These are phyloP conservation scores for Fissipunctia ypsillon DNA, from an alignment of 2,888 invertebrate genomes.

Conservation along the genomic window DNA sequence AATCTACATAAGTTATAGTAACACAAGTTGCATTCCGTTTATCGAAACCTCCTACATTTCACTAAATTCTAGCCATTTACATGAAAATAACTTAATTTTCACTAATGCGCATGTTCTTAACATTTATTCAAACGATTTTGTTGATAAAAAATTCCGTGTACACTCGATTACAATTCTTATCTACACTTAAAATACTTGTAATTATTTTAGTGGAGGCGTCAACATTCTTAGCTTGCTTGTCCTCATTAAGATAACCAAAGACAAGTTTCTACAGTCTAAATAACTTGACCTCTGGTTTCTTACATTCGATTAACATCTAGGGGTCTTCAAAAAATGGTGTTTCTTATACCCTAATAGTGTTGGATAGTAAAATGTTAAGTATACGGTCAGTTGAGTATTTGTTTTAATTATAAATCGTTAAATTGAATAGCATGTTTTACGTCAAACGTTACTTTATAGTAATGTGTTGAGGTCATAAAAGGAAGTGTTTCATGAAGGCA, in stretches of 20 bases:
- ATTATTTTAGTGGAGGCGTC: slow-evolving; percentile 68
- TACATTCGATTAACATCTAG: background rate
- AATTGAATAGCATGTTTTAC: slow-evolving; percentile 44
- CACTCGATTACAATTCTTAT: slow-evolving; percentile 55
- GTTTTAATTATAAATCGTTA: slow-evolving; percentile 66
- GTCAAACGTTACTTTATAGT: slow-evolving; percentile 12
- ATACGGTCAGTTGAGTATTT: slow-evolving; percentile 59
- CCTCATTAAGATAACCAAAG: slow-evolving; percentile 68
- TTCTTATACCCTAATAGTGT: slow-evolving; percentile 59
- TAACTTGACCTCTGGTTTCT: slow-evolving; percentile 29
- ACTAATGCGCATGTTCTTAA: slow-evolving; percentile 15
- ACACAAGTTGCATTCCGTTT: background rate
- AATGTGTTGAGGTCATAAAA: slow-evolving; percentile 4
- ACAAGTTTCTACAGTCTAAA: slow-evolving; percentile 33
- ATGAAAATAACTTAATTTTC: slow-evolving; percentile 40
- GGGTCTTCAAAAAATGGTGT: slow-evolving; percentile 40
- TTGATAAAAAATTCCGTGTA: slow-evolving; percentile 26
- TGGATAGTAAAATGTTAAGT: slow-evolving; percentile 69
- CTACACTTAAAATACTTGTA: slow-evolving; percentile 64
- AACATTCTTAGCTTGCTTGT: slow-evolving; percentile 65
- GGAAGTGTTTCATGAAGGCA: background rate
- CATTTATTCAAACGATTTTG: slow-evolving; percentile 31
- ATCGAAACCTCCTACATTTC: background rate
- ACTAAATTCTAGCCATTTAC: slow-evolving; percentile 30
- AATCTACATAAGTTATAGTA: background rate